Evolutionary conservation across 2,797 vertebrate species (phyloP), one percentile per base, ranked within the genome.

Genomic region (Coregonus ussuriensis): DNA sequence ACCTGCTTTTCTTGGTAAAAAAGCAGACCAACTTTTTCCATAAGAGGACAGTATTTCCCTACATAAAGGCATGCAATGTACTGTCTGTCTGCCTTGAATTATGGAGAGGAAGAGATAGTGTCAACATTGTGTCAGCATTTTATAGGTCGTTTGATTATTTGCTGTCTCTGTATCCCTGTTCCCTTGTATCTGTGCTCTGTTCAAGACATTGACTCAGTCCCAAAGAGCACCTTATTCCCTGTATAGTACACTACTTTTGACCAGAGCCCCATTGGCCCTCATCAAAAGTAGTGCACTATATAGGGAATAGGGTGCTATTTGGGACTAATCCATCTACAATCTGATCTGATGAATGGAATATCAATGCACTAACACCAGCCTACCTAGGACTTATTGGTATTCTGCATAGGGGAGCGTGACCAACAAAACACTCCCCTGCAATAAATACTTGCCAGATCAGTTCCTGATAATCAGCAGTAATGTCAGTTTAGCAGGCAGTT

Each of bases 371-470:
- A 25, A 6, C 16, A 18, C 18, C 31, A 37, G 31, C n/a, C 31
- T 7, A 63, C 59, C 31, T 9, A 62, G 54, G 4, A 4, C 33
- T 11, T 33, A 68, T 76, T 76, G 52, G 74, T 54, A 70, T 56
- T 76, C 74, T 29, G 47, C 29, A 53, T 16, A 69, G 16, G 11
- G 11, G 37, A 63, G 53, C 18, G 65, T 4, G 68, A 18, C 69
- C 37, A 13, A 72, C 7, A 33, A 33, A 56, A 18, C 29, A 18
- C 25, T n/a, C 4, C 18, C 66, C 52, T 18, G n/a, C 31, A 37
- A 52, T 37, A 69, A 76, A 69, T 13, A 76, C 51, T 35, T 52
- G 29, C 29, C 51, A 35, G 72, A 76, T 76, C 47, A 68, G 65
- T 25, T 15, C 51, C 11, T 76, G 74, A 69, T 65, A 69, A 56